phyloP scores from a whole-genome alignment of 2,888 invertebrate species.

The Scaptomyza reducta region DNA sequence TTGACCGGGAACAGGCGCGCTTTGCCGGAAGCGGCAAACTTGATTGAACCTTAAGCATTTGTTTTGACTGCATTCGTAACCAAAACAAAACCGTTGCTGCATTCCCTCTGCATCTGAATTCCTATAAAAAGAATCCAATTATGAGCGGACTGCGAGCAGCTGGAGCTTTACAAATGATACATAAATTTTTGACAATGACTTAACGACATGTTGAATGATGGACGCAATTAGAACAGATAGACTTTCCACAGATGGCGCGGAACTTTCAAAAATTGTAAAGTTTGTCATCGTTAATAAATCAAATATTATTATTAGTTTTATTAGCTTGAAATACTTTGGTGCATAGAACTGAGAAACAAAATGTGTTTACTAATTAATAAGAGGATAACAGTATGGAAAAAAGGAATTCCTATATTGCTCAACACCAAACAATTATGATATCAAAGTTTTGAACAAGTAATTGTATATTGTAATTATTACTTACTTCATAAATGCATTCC shows the following conservation, averaged over 20 bases:
- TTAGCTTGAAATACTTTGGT: not conserved
- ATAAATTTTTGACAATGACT: slow-evolving; percentile 62
- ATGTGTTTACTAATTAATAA: no score
- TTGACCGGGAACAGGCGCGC: slow-evolving; percentile 25
- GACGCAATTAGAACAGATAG: slow-evolving; percentile 57
- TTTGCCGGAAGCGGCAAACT: slow-evolving; percentile 59
- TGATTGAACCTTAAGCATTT: slow-evolving; percentile 49
- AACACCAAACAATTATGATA: no score
- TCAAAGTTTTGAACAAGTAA: no score
- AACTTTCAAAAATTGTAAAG: not conserved
- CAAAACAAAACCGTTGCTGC: slow-evolving; percentile 34
- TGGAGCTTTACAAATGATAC: slow-evolving; percentile 55
- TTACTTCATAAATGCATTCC: slow-evolving; percentile 37
- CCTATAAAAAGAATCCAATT: slow-evolving; percentile 12
- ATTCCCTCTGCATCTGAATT: not conserved
- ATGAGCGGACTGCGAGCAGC: slow-evolving; percentile 44
- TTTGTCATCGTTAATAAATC: slow-evolving; percentile 1
- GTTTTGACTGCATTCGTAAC: slow-evolving; percentile 61
- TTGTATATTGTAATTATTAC: slow-evolving; percentile 2
- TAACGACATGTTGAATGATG: slow-evolving; percentile 65
- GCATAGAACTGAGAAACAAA: no score
- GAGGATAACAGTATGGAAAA: no score
- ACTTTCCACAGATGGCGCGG: slow-evolving; percentile 13
- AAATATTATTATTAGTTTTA: not conserved
- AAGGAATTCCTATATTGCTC: no score